Evolutionary conservation across 1,140 invertebrate species (phyloP), one percentile per base, ranked within the genome.

Genomic region (Drosophila sturtevanti): DNA sequence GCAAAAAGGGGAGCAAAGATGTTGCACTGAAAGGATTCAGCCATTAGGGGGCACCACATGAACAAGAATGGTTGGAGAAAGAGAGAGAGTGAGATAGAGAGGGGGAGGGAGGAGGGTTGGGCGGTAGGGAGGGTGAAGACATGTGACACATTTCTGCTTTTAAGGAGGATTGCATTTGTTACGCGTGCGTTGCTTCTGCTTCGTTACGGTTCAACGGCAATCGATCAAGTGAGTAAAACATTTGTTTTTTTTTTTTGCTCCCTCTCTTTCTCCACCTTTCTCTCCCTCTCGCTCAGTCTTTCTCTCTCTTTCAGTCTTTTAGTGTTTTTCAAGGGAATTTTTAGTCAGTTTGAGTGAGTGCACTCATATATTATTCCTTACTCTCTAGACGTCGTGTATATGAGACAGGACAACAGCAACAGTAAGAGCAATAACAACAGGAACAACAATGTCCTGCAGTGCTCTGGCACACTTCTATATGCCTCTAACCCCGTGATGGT

Each of bases 131-230:
- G 34, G 56, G 59, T 61, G 84, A 63, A 69, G 79, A 73, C 80
- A 70, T 90, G 82, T 87, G 87, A 90, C 87, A 90, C 82, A 90
- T 90, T 90, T 90, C 80, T 90, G 87, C 87, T 90, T 90, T 90
- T 90, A 90, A 90, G 87, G 77, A 79, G 89, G 72, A 90, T 90
- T 90, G 87, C 87, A 90, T 89, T 89, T 89, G 84, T 89, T 89
- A 89, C 85, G 84, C 84, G 84, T 89, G 84, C 84, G 84, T 89
- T 89, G 84, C 85, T 79, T 87, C 73, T 79, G 84, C 85, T 84
- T 70, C 68, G 73, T 76, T 79, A 73, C 84, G 84, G 80, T 89
- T 89, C 84, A 89, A 77, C 84, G 84, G 79, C 84, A 89, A 89
- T 89, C 84, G 84, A 89, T 89, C 84, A 89, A 89, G 84, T 78